Evolutionary conservation across 2,113 vertebrate species (phyloP).

Genomic region (Sebastes schlegelii): DNA sequence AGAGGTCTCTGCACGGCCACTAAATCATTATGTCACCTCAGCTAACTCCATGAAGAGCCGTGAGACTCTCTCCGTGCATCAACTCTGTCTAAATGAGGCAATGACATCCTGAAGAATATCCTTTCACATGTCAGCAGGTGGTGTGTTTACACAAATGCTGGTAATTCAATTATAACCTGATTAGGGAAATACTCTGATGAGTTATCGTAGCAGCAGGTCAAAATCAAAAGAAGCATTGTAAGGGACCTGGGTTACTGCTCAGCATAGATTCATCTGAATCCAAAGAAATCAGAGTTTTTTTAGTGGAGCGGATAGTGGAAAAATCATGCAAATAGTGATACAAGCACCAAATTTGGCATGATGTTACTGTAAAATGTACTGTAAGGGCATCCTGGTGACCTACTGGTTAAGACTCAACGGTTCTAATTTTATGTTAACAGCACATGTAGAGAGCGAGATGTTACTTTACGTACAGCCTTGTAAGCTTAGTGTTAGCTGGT

Average conservation of each 20-base stretch:
- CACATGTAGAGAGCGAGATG: too few relatives aligned
- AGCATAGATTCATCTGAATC: neutral
- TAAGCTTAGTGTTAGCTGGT: too few relatives aligned
- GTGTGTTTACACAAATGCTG: conserved; percentile 24
- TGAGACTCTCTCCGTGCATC: conserved; percentile 1
- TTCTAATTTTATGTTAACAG: too few relatives aligned
- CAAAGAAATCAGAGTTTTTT: neutral
- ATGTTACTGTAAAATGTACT: neutral
- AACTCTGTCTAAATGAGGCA: conserved; percentile 16
- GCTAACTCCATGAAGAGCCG: conserved; percentile 21
- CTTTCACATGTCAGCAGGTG: conserved; percentile 22
- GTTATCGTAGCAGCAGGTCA: neutral
- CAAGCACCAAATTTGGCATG: too few relatives aligned
- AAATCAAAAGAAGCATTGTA: neutral
- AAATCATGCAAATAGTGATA: too few relatives aligned
- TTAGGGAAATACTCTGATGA: neutral
- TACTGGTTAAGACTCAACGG: neutral
- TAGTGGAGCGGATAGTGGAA: too few relatives aligned
- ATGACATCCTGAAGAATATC: conserved; percentile 23
- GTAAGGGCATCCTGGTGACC: neutral
- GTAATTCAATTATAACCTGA: neutral
- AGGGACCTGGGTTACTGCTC: neutral
- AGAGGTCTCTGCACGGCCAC: conserved; percentile 41
- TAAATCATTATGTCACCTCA: conserved; percentile 50
- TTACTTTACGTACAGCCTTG: too few relatives aligned